These are phyloP conservation scores for Aepyceros melampus DNA, from an alignment of 2,113 vertebrate species.

Conservation along the genomic window DNA sequence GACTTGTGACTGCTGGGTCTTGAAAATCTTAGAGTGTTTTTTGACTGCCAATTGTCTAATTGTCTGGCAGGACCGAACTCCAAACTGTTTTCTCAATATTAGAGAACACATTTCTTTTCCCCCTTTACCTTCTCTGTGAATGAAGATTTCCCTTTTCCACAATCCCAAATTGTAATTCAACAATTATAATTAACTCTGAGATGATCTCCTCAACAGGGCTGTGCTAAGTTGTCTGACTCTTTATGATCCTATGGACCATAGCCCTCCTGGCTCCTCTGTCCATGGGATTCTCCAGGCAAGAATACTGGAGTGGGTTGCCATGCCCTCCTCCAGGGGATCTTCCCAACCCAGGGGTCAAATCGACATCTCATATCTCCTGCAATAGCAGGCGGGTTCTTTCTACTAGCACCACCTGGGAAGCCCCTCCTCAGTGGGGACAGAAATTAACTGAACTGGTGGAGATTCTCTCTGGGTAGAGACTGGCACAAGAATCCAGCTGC, in stretches of 20 bases:
- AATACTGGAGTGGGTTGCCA: neutral
- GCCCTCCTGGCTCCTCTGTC: neutral
- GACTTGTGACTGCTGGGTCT: neutral
- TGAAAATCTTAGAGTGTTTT: neutral
- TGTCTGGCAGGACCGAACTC: neutral
- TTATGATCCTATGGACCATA: neutral
- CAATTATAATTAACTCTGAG: neutral
- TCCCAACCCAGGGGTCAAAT: neutral
- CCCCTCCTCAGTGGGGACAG: neutral
- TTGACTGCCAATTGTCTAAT: neutral
- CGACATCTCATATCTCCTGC: neutral
- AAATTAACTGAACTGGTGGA: neutral
- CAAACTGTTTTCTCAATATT: neutral
- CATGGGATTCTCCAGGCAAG: neutral
- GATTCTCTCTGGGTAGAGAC: neutral
- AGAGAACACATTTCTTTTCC: neutral
- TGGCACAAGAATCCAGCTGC: neutral
- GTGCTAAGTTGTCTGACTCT: neutral
- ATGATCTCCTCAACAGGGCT: neutral
- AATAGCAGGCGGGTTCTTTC: neutral
- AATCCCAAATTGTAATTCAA: neutral
- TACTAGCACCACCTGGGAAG: neutral
- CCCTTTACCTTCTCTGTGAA: neutral
- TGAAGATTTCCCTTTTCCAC: neutral
- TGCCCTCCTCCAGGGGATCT: neutral